Evolutionary conservation across 2,888 invertebrate genomes (phyloP).

Genomic region (Papilio elwesi): DNA sequence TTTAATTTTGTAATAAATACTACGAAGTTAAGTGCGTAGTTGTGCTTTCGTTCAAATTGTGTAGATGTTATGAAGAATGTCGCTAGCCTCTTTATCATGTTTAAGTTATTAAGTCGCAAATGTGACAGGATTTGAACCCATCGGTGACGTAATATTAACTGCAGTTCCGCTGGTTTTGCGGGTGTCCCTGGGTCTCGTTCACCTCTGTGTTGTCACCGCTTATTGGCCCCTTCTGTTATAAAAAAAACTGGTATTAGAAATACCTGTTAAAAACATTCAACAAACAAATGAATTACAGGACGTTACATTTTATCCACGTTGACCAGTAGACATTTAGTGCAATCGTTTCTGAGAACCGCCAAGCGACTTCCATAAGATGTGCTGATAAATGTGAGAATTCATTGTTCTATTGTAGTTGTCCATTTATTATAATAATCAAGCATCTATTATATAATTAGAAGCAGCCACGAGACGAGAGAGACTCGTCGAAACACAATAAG

Average conservation of each 20-base stretch:
- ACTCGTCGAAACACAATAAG: conserved; percentile 44
- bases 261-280: not conserved
- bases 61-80: not conserved
- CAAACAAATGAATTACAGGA: not conserved
- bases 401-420: conserved; percentile 79
- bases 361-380: conserved; percentile 59
- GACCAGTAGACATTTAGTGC: conserved; percentile 43
- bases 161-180: too few species aligned
- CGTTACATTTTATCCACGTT: not conserved
- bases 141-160: too few species aligned
- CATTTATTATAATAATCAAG: conserved; percentile 67
- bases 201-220: too few species aligned
- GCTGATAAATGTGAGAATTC: conserved; percentile 71
- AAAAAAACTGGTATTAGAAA: too few species aligned
- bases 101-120: too few species aligned
- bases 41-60: not conserved
- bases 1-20: too few species aligned
- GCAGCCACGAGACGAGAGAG: conserved; percentile 64
- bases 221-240: too few species aligned
- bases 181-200: too few species aligned
- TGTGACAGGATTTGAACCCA: too few species aligned
- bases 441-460: conserved; percentile 55
- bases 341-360: conserved; percentile 64
- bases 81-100: too few species aligned
- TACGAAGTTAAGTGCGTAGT: too few species aligned